These are phyloP conservation scores for Ceratosolen solmsi DNA, from an alignment of 1,140 invertebrate species.

Conservation along the genomic window DNA sequence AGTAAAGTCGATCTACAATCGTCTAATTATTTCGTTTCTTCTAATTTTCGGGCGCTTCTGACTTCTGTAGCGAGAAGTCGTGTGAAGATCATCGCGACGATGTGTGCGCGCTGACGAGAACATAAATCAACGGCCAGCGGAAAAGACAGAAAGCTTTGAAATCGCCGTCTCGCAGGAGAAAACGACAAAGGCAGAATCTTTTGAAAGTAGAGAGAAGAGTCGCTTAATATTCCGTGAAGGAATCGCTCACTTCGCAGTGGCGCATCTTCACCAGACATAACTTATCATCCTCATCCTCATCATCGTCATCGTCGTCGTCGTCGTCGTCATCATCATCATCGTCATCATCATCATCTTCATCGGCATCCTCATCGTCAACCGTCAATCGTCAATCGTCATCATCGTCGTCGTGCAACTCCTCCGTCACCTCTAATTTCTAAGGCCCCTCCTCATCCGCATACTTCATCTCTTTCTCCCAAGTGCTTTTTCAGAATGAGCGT, in stretches of 20 bases:
- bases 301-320: too few relatives aligned
- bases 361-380: too few relatives aligned
- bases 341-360: too few relatives aligned
- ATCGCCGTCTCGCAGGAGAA: background rate
- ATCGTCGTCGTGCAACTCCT: too few relatives aligned
- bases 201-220: background rate
- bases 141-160: constrained; percentile 31
- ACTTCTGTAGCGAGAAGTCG: background rate
- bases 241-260: background rate
- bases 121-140: constrained; percentile 37
- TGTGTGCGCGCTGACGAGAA: background rate
- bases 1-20: background rate
- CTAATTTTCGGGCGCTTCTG: background rate
- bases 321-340: too few relatives aligned
- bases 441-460: too few relatives aligned
- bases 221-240: constrained; percentile 36
- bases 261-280: constrained; percentile 19
- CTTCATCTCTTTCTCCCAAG: background rate
- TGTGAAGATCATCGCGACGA: constrained; percentile 12
- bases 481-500: background rate
- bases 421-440: too few relatives aligned
- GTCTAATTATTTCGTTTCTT: background rate
- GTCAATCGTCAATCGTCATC: too few relatives aligned
- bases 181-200: background rate
- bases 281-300: background rate